phyloP scores from a whole-genome alignment of 2,113 vertebrate species.

The Channa maculata region DNA sequence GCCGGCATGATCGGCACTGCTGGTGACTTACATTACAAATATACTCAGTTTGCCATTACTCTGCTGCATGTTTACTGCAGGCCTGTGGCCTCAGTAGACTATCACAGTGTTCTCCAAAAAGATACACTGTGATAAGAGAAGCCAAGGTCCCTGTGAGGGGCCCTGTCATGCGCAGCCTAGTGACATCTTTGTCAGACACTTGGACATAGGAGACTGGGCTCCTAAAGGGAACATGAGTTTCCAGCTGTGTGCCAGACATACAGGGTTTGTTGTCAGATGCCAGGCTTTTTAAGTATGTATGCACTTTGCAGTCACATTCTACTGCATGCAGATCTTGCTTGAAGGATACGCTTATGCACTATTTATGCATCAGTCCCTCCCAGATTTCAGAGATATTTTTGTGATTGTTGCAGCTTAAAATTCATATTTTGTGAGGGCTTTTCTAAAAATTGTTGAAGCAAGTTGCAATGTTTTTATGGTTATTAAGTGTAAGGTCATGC shows the following conservation, averaged over 20 bases:
- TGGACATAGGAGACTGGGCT: not conserved
- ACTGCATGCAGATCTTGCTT: too few species aligned
- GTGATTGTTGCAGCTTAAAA: too few species aligned
- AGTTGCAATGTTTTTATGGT: too few species aligned
- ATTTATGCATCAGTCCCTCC: too few species aligned
- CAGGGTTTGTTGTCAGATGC: slow-evolving; percentile 33
- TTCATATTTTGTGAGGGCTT: too few species aligned
- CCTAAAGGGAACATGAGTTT: slow-evolving; percentile 23
- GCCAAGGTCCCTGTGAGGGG: slow-evolving; percentile 55
- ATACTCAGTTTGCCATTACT: slow-evolving; percentile 42
- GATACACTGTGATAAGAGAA: slow-evolving; percentile 57
- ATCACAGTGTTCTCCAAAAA: slow-evolving; percentile 4
- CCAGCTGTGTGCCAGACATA: slow-evolving; percentile 10
- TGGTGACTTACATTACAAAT: slow-evolving; percentile 58
- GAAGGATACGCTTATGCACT: too few species aligned
- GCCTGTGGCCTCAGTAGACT: not conserved
- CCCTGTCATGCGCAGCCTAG: not conserved
- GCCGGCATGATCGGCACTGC: slow-evolving; percentile 1
- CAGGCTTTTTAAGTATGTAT: slow-evolving; percentile 8
- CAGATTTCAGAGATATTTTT: too few species aligned
- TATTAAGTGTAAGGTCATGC: too few species aligned
- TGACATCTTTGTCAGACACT: slow-evolving; percentile 24
- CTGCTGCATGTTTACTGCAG: slow-evolving; percentile 7
- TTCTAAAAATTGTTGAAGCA: too few species aligned
- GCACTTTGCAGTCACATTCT: not conserved